These are phyloP conservation scores for Diorhabda sublineata DNA, from an alignment of 1,140 invertebrate genomes.

Conservation along the genomic window DNA sequence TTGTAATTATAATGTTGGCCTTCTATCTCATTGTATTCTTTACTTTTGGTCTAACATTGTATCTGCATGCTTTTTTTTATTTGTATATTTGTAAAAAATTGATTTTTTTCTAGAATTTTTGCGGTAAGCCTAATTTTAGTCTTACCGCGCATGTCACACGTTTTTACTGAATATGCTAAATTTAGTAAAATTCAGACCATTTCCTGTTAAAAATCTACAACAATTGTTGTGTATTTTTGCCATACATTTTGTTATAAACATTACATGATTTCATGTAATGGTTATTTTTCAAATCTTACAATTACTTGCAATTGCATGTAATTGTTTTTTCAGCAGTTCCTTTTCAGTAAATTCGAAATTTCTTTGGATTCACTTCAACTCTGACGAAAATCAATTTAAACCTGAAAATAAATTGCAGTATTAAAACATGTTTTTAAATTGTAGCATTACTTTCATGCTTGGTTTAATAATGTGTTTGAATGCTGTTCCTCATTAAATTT, in stretches of 20 bases:
- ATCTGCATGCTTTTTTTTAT: constrained; percentile 40
- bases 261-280: constrained; percentile 19
- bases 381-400: too few relatives aligned
- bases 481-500: too few relatives aligned
- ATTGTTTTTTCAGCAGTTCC: constrained; percentile 3
- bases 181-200: constrained; percentile 3
- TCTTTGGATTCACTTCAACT: too few relatives aligned
- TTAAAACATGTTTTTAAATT: too few relatives aligned
- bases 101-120: constrained; percentile 27
- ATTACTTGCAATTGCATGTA: constrained; percentile 28
- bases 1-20: constrained; percentile 43
- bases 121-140: constrained; percentile 33
- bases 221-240: background rate
- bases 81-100: constrained; percentile 30
- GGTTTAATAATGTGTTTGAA: too few relatives aligned
- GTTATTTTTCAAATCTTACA: background rate
- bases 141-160: constrained; percentile 11
- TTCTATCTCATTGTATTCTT: constrained; percentile 45
- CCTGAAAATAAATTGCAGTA: too few relatives aligned
- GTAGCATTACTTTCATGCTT: too few relatives aligned
- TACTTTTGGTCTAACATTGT: constrained; percentile 41
- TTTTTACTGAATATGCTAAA: constrained; percentile 11
- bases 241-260: background rate
- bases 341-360: too few relatives aligned
- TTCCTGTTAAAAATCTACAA: background rate